Evolutionary conservation across 1,140 invertebrate genomes (phyloP).

Genomic region (Campoletis sonorensis): DNA sequence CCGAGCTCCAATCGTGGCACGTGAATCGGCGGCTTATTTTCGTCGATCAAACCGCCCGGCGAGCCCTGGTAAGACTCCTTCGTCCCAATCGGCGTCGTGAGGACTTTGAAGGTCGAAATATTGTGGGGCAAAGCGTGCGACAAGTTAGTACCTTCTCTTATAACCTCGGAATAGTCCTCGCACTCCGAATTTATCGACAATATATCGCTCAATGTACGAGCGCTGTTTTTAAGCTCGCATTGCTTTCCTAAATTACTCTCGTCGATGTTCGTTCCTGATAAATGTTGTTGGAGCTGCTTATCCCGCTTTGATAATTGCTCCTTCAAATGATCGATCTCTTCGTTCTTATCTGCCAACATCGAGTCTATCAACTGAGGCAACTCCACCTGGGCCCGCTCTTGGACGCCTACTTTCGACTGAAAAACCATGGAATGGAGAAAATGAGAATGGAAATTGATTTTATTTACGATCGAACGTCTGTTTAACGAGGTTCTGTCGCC

Average conservation of each 20-base stretch:
- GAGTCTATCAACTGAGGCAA: constrained; percentile 80
- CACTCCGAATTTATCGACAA: constrained; percentile 82
- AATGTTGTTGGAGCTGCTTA: constrained; percentile 73
- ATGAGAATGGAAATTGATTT: too few relatives aligned
- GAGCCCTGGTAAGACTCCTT: constrained; percentile 52
- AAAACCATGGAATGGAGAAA: constrained; percentile 25
- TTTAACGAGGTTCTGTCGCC: too few relatives aligned
- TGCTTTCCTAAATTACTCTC: constrained; percentile 75
- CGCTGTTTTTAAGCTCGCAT: constrained; percentile 77
- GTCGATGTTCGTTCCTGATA: constrained; percentile 76
- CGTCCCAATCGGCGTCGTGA: not conserved
- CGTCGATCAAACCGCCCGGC: constrained; percentile 44
- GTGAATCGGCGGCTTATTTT: constrained; percentile 48
- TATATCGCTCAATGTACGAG: constrained; percentile 83
- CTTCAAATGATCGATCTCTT: constrained; percentile 81
- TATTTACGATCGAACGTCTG: too few relatives aligned
- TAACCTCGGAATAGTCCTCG: constrained; percentile 76
- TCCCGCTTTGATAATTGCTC: constrained; percentile 77
- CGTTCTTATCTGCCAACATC: constrained; percentile 82
- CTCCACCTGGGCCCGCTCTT: constrained; percentile 67
- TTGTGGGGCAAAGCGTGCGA: constrained; percentile 58
- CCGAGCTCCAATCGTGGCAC: constrained; percentile 65
- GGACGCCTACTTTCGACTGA: constrained; percentile 61
- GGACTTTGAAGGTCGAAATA: constrained; percentile 62
- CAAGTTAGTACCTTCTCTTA: constrained; percentile 59